Evolutionary conservation across 2,113 vertebrate species (phyloP), one percentile per base, ranked within the genome.

Genomic region (Arvicanthis niloticus): DNA sequence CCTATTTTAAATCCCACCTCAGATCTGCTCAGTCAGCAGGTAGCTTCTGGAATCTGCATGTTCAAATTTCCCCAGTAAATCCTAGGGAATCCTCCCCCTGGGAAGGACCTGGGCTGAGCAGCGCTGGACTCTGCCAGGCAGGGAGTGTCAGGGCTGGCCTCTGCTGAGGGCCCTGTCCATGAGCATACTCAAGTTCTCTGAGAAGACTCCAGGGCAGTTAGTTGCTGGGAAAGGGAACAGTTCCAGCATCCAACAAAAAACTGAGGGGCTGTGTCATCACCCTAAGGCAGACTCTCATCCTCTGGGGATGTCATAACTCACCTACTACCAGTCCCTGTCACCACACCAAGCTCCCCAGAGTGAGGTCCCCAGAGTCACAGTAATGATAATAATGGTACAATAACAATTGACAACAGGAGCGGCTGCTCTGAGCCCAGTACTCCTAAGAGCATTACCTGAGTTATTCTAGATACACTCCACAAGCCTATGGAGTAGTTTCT

Each of bases 391-490:
- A 67, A 29, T 29, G 76, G 29, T 31, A 86, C 0, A 81, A 22
- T 13, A 9, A 22, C 12, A 37, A 19, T 0, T 0, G 10, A 31
- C 7, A 26, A 26, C 45, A 10, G 84, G 42, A 48, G 48, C 53
- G 16, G 40, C 53, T 42, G 60, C 65, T 81, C 48, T 16, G 88
- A 95, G 62, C 70, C 56, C 0, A 3, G 87, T 15, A 3, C 16
- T 22, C 60, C 76, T 45, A 29, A 2, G 42, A 53, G 22, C 48
- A 12, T 17, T 37, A 3, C 8, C 3, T 3, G 8, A 3, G 13
- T 51, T 8, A 45, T n/a, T 37, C 48, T 58, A 81, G 19, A 42
- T 5, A 45, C 22, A 2, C 0, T 7, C 51, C 85, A 48, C 31
- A 58, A 53, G 92, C 29, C 58, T 68, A 16, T 0, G 48, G 84